Evolutionary conservation across 2,797 vertebrate genomes (phyloP).

Genomic region (Aeoliscus strigatus): DNA sequence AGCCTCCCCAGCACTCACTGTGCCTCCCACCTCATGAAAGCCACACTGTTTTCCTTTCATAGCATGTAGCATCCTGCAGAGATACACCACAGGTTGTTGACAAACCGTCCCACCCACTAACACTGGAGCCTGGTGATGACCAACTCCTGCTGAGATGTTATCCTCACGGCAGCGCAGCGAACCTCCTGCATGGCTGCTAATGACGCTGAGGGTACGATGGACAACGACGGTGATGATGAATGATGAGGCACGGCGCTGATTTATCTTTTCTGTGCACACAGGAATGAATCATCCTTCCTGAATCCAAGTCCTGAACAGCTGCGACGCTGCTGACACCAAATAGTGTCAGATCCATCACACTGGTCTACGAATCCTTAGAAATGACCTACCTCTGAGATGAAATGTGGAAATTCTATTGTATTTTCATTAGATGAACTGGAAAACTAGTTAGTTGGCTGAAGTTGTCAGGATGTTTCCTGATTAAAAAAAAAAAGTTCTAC

Average conservation of each 20-base stretch:
- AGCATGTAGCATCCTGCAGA: constrained; percentile 67
- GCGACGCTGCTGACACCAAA: too few species aligned
- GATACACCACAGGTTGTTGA: constrained; percentile 40
- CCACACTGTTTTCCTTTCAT: constrained; percentile 50
- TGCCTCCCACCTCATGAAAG: constrained; percentile 43
- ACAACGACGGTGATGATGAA: constrained; percentile 21
- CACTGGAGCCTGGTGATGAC: constrained; percentile 31
- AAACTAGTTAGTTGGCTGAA: too few species aligned
- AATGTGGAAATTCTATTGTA: too few species aligned
- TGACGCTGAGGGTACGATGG: constrained; percentile 53
- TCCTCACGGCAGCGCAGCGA: constrained; percentile 19
- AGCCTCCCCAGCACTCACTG: constrained; percentile 31
- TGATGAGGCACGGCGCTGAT: constrained; percentile 29
- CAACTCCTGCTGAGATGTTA: constrained; percentile 40
- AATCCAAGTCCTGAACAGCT: too few species aligned
- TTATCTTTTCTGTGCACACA: constrained; percentile 23
- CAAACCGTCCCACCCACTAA: constrained; percentile 36
- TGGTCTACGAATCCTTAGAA: too few species aligned
- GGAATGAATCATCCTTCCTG: too few species aligned
- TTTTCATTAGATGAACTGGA: too few species aligned
- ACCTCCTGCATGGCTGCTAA: constrained; percentile 46
- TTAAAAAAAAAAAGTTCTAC: too few species aligned
- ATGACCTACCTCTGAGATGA: too few species aligned
- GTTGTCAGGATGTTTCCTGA: too few species aligned
- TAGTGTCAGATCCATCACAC: too few species aligned